A percentile compares a stretch with the other conserved stretches of the same genome.
phyloP scores from a whole-genome alignment of 2,888 invertebrate species.

The Oeneis ivallda region DNA sequence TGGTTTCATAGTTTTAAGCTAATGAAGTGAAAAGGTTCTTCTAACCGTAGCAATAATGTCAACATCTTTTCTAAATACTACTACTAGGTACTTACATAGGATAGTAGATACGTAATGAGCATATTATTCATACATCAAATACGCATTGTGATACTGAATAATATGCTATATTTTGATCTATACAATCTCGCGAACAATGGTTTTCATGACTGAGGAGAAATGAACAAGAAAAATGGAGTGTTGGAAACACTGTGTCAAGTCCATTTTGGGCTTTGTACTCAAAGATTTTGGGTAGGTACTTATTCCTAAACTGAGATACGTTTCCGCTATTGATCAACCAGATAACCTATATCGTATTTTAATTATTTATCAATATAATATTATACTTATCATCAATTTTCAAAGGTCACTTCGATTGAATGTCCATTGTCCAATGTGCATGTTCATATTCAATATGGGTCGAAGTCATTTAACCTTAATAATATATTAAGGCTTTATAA shows the following conservation, averaged over 20 bases:
- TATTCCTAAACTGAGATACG: neutral
- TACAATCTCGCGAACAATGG: conserved; percentile 6
- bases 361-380: no score
- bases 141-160: neutral
- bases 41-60: no score
- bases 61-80: no score
- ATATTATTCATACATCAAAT: no score
- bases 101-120: no score
- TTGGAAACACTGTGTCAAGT: neutral
- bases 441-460: conserved; percentile 5
- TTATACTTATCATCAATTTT: neutral
- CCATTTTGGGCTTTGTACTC: conserved; percentile 6
- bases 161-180: conserved; percentile 1
- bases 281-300: neutral
- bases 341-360: no score
- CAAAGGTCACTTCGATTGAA: conserved; percentile 4
- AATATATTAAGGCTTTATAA: neutral
- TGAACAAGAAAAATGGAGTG: no score
- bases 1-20: no score
- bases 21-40: no score
- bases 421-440: conserved; percentile 3
- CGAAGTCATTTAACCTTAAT: conserved; percentile 10
- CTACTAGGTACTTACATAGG: no score
- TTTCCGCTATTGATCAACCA: neutral
- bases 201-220: neutral